Base-by-base conservation (phyloP, 2,113 vertebrate species). In the Dipodomys ordii region DNA sequence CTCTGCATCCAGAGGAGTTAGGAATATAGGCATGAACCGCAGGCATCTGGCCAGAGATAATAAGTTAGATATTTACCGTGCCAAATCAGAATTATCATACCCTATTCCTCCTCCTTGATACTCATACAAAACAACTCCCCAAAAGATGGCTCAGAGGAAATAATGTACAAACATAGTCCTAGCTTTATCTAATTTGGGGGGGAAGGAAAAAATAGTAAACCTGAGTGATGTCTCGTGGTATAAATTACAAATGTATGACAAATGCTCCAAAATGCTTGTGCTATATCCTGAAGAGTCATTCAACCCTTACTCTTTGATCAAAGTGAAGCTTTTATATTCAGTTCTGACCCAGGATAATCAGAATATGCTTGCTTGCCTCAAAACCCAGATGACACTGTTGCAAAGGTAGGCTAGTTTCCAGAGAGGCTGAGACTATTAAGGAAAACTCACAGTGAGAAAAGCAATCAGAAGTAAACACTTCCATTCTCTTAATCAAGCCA, bases 21-120 rank as follows among this genome's bases (percentile, higher is more conserved):
- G 49, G 49, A 49, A 49, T 49, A 49, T 49, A 49, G 49, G 49
- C 49, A 49, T 12, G 49, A 49, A 10, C 49, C 49, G 12, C 49
- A 49, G 49, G 49, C 49, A 49, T 49, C 49, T 9, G 49, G 49
- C 49, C 49, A 11, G 49, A 49, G 22, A 78, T 85, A 82, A 32
- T 62, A 90, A 93, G 80, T 53, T 60, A 82, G 92, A 90, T 85
- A 12, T 79, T 80, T 80, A 35, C 60, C 84, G n/a, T 68, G 65
- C 53, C 57, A 95, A 84, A 60, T 92, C 22, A 62, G 39, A 90
- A 92, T 90, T 32, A 86, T 20, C 69, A 20, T 4, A 62, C 44
- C 15, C 4, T 69, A 15, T 25, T 78, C 28, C 13, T 82, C n/a
- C 6, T 57, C 16, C 22, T 46, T 87, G 39, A 25, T 94, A 69